Evolutionary conservation across 2,888 invertebrate species (phyloP).

Genomic region (Cheilosia urbana): DNA sequence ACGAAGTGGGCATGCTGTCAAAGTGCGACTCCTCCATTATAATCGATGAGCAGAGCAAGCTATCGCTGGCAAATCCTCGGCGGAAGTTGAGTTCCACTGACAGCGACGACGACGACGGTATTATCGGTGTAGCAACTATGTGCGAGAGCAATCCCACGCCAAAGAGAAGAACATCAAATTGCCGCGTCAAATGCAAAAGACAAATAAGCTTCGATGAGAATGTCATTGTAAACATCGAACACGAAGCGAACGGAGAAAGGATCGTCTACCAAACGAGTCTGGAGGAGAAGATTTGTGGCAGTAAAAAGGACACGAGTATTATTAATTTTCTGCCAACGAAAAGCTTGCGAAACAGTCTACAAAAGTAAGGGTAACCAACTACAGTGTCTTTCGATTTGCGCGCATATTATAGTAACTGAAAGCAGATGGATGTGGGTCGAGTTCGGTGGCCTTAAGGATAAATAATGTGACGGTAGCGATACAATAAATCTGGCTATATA

Average conservation of each 20-base stretch:
- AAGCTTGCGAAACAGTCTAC: constrained; percentile 59
- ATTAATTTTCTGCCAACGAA: constrained; percentile 67
- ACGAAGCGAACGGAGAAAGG: constrained; percentile 59
- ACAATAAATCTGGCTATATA: constrained; percentile 69
- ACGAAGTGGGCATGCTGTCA: constrained; percentile 66
- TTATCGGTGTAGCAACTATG: constrained; percentile 40
- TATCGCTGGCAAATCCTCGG: constrained; percentile 58
- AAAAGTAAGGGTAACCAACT: constrained; percentile 40
- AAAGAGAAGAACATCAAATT: constrained; percentile 54
- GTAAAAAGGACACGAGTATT: constrained; percentile 65
- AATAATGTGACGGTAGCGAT: constrained; percentile 68
- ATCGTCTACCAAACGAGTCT: constrained; percentile 73
- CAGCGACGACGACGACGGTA: constrained; percentile 60
- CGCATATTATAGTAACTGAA: neutral
- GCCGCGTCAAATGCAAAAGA: constrained; percentile 77
- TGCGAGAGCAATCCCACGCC: constrained; percentile 30
- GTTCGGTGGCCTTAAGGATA: constrained; percentile 66
- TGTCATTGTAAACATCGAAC: constrained; percentile 72
- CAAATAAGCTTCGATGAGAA: constrained; percentile 82
- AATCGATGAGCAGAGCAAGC: constrained; percentile 68
- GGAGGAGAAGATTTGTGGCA: constrained; percentile 75
- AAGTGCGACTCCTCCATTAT: constrained; percentile 59
- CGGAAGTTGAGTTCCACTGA: constrained; percentile 64
- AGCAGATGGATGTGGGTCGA: constrained; percentile 9
- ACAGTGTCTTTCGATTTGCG: neutral